phyloP scores from a whole-genome alignment of 2,888 invertebrate genomes.

The Keiferia lycopersicella region DNA sequence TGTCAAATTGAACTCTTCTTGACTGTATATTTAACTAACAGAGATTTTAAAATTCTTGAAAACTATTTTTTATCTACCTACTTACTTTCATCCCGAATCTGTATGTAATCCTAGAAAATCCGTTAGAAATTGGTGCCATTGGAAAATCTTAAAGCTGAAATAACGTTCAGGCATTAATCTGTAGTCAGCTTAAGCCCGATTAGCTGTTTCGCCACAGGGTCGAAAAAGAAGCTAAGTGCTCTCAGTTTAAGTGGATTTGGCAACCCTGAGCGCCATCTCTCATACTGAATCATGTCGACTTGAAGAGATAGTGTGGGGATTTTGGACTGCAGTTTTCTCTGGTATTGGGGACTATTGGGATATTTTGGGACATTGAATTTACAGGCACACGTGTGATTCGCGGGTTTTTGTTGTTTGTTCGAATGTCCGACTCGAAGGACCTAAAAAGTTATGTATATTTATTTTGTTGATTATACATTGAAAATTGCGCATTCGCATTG shows the following conservation, averaged over 20 bases:
- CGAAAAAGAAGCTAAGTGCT: slow-evolving; percentile 45
- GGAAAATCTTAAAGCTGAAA: slow-evolving; percentile 32
- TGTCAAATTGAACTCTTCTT: too few species aligned
- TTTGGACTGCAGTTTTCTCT: background rate
- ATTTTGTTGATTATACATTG: too few species aligned
- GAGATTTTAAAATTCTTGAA: too few species aligned
- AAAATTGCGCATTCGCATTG: too few species aligned
- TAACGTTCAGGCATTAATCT: slow-evolving; percentile 41
- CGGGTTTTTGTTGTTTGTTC: too few species aligned
- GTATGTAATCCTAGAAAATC: background rate
- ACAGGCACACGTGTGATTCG: too few species aligned
- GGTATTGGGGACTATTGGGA: background rate
- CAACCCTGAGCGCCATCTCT: slow-evolving; percentile 40
- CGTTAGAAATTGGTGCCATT: slow-evolving; percentile 5
- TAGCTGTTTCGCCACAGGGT: slow-evolving; percentile 13
- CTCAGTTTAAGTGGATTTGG: slow-evolving; percentile 60
- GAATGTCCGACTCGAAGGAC: too few species aligned
- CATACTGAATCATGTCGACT: slow-evolving; percentile 42
- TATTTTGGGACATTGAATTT: too few species aligned
- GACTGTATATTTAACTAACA: too few species aligned
- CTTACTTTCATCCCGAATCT: background rate
- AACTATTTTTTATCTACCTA: background rate
- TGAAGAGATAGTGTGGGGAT: slow-evolving; percentile 1
- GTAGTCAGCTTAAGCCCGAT: slow-evolving; percentile 39
- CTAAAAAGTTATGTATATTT: too few species aligned